Percentiles rank a stretch among this genome's conserved stretches.
Conservation (phyloP, 2,113 vertebrate species). For the Abramis brama region DNA sequence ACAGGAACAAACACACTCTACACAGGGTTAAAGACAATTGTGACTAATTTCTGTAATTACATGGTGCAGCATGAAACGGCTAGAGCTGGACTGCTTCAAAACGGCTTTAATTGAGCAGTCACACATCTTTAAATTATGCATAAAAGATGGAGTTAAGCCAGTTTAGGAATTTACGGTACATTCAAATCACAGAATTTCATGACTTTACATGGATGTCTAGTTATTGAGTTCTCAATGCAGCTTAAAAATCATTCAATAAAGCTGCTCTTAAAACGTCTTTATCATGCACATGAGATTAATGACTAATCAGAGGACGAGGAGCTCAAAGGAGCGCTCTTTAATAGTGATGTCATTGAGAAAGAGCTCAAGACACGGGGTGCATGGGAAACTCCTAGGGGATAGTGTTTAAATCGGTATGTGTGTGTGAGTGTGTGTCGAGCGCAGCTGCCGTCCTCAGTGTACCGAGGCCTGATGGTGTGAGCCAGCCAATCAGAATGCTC, state of each 20-base stretch:
- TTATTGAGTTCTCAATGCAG: background rate
- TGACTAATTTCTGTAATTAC: background rate
- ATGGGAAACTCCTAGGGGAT: slow-evolving; percentile 68
- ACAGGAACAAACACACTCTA: slow-evolving; percentile 10
- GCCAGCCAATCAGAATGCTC: slow-evolving; percentile 57
- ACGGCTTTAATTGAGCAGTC: background rate
- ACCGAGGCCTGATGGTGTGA: slow-evolving; percentile 55
- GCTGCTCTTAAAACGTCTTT: slow-evolving; percentile 10
- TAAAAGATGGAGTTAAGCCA: background rate
- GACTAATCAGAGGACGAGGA: slow-evolving; percentile 35
- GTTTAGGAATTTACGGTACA: background rate
- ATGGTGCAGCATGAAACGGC: background rate
- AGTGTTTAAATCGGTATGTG: slow-evolving; percentile 73
- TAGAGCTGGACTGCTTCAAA: background rate
- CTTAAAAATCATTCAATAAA: background rate
- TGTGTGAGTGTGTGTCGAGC: slow-evolving; percentile 62
- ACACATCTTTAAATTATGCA: background rate
- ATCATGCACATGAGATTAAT: slow-evolving; percentile 27
- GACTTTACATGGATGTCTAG: background rate
- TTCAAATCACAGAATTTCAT: background rate
- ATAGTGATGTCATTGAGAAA: slow-evolving; percentile 66
- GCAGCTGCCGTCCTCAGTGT: slow-evolving; percentile 61
- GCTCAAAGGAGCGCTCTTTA: slow-evolving; percentile 50
- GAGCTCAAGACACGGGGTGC: slow-evolving; percentile 59
- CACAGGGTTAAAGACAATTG: background rate